Base-by-base conservation (phyloP, 2,888 invertebrate genomes). In the Chesias legatella region DNA sequence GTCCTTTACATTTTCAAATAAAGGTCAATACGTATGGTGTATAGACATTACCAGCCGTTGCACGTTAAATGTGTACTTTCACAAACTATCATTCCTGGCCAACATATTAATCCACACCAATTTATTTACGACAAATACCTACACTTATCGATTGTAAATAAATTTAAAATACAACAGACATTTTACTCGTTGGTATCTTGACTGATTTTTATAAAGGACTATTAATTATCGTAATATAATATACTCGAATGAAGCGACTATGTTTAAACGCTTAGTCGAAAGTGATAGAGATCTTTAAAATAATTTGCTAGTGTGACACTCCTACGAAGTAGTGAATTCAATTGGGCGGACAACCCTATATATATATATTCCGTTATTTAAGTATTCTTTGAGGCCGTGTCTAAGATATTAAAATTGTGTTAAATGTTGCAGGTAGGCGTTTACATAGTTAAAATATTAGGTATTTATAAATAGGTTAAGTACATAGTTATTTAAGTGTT, bases 271-370 rank as follows among this genome's bases (percentile, higher is more conserved):
- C 70, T 66, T 66, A 64, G 28, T 38, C 29, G 27, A 42, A 40
- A 40, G 41, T 41, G 40, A 39, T 36, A 63, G 82, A 83, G 81
- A 83, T 82, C 82, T 79, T 74, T 64, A 65, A 63, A 66, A 73
- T 61, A 76, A 70, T 72, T 73, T 58, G 68, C 78, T 75, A 79
- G 47, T 44, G 45, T 46, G n/a, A 73, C 38, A 51, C 41, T 48
- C 39, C 34, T 43, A 50, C 46, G 37, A 35, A 34, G 60, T 73
- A 73, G 65, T 73, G 68, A 70, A 48, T 58, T 60, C 63, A 51
- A 33, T 53, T 60, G 57, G 56, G 56, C 53, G 53, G 46, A 51
- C 49, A 55, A 55, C 55, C 55, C 46, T 41, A 38, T 13, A 22
- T 43, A 38, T 13, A 22, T 43, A 29, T 52, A 51, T 47, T 49